Base-by-base conservation (phyloP, 2,888 invertebrate species). In the Heliconius hortense region DNA sequence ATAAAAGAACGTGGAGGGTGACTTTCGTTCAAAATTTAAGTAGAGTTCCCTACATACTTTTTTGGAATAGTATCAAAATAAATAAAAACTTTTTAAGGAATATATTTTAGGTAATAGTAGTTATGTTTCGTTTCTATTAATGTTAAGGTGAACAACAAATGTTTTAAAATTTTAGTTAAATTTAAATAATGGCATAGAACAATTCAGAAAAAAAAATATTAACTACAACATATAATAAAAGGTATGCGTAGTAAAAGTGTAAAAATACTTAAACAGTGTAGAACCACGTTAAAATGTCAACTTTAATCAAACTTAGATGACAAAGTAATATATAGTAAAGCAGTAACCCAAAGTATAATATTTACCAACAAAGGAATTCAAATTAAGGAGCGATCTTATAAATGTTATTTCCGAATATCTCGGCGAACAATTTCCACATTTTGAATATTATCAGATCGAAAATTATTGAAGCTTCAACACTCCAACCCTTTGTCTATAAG, bases 381-480 rank as follows among this genome's bases (percentile, higher is more conserved):
- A 67, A 73, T 73, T 60, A 67, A 66, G 60, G 56, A 64, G 69
- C 70, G 48, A 66, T 56, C 66, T 73, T 63, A 59, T 73, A 60
- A 59, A 28, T 68, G 68, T 53, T 53, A 59, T 60, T 73, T 53
- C 48, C 43, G 60, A 71, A 76, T 73, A 76, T 66, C 66, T 70
- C 60, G 60, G n/a, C 35, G 31, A 18, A 31, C 35, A 70, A 73
- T 73, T 68, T 73, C 35, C 39, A 62, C 71, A 18, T 71, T 71
- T 35, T 60, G 71, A 71, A 71, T 71, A 53, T 43, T 72, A 72
- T 63, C 48, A n/a, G 68, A 68, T 35, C 10, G 24, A 63, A 48
- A 77, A 74, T 76, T 62, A 76, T 72, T 76, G 62, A 67, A 67
- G 56, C 63, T 70, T 73, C 71, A 76, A 76, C 74, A 72, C 77